Conservation (phyloP, 2,888 invertebrate species). For the Noctua comes region DNA sequence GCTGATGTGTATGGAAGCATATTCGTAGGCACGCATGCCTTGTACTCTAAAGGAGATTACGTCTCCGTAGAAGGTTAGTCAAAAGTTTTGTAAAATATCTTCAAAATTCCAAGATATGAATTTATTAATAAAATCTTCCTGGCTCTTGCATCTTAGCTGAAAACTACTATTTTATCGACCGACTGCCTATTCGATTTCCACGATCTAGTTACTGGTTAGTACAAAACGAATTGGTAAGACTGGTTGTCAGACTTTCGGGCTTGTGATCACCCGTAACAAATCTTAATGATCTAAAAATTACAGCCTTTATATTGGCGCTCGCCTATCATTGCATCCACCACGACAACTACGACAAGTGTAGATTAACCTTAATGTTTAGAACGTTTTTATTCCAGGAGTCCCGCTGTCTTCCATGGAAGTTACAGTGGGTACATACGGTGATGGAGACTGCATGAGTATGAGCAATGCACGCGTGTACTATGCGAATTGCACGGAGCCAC, state of each 20-base stretch:
- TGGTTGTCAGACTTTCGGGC: background rate
- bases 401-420: slow-evolving; percentile 27
- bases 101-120: background rate
- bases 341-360: background rate
- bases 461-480: slow-evolving; percentile 3
- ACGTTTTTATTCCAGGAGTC: slow-evolving; percentile 29
- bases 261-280: too few relatives aligned
- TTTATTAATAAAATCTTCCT: background rate
- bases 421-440: background rate
- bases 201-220: background rate
- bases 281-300: background rate
- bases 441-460: slow-evolving; percentile 27
- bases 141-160: background rate
- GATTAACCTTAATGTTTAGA: background rate
- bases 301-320: background rate
- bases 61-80: slow-evolving; percentile 44
- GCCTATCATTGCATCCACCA: background rate
- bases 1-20: background rate
- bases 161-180: background rate
- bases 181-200: background rate
- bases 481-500: slow-evolving; percentile 8
- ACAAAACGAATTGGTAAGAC: background rate
- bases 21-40: slow-evolving; percentile 43
- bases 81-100: background rate
- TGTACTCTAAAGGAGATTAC: slow-evolving; percentile 43